phyloP scores from a whole-genome alignment of 2,888 invertebrate species.

The Limulus polyphemus region DNA sequence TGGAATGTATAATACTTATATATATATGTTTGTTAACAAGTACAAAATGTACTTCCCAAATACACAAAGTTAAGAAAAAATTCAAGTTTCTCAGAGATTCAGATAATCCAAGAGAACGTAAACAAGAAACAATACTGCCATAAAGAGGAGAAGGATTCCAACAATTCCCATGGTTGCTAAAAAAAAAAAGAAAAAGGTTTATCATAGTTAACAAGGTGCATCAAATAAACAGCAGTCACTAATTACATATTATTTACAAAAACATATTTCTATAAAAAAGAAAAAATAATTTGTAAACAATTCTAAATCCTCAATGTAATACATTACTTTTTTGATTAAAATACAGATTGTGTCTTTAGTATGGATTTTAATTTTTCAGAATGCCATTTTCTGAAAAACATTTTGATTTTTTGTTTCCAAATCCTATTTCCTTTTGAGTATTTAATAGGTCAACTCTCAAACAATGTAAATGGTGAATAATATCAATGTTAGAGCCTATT shows the following conservation, averaged over 20 bases:
- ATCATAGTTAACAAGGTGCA: neutral
- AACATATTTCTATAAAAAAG: neutral
- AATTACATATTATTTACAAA: no score
- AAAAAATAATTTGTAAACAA: conserved; percentile 1
- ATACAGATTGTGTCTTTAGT: no score
- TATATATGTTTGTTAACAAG: neutral
- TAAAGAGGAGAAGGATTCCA: conserved; percentile 21
- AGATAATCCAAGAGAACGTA: conserved; percentile 25
- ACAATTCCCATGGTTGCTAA: conserved; percentile 23
- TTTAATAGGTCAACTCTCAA: no score
- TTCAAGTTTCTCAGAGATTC: conserved; percentile 11
- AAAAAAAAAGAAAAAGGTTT: conserved; percentile 6
- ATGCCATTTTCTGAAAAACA: no score
- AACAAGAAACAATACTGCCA: conserved; percentile 22
- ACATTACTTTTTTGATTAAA: no score
- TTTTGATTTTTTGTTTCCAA: no score
- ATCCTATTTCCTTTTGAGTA: no score
- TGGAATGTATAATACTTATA: neutral
- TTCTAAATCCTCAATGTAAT: neutral
- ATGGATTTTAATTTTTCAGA: no score
- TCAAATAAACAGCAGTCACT: no score
- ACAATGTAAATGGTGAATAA: no score
- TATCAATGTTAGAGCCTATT: no score
- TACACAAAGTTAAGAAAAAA: neutral
- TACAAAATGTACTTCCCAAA: neutral